Evolutionary conservation across 2,888 invertebrate genomes (phyloP).

Genomic region (Harpalus rufipes): DNA sequence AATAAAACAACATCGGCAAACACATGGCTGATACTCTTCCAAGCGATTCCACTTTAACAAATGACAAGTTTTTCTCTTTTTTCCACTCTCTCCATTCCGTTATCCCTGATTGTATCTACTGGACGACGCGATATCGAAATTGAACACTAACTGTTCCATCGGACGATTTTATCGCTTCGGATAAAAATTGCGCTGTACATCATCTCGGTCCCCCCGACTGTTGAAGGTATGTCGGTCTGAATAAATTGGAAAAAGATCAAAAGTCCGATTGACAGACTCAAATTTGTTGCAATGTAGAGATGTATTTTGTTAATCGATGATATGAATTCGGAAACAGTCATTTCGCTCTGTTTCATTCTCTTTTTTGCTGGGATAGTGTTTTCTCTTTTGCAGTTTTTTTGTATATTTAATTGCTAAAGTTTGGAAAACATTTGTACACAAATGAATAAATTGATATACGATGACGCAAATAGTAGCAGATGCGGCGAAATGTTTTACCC

Average conservation of each 20-base stretch:
- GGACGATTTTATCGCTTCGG: conserved; percentile 19
- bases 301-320: conserved; percentile 42
- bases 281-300: conserved; percentile 26
- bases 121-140: conserved; percentile 35
- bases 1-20: background rate
- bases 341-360: conserved; percentile 8
- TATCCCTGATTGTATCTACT: conserved; percentile 38
- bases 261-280: conserved; percentile 34
- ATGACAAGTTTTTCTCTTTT: conserved; percentile 41
- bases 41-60: conserved; percentile 34
- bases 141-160: conserved; percentile 44
- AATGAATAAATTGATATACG: conserved; percentile 6
- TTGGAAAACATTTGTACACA: conserved; percentile 1
- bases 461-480: background rate
- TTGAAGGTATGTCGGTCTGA: conserved; percentile 19
- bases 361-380: background rate
- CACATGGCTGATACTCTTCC: conserved; percentile 14
- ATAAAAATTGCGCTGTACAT: conserved; percentile 45
- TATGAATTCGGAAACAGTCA: conserved; percentile 19
- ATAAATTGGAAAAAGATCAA: conserved; percentile 46
- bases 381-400: background rate
- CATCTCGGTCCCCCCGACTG: background rate
- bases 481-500: too few relatives aligned
- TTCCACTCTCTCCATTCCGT: conserved; percentile 8
- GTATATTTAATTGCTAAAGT: conserved; percentile 2